phyloP scores from a whole-genome alignment of 1,140 invertebrate species.

The Pogonomyrmex barbatus region DNA sequence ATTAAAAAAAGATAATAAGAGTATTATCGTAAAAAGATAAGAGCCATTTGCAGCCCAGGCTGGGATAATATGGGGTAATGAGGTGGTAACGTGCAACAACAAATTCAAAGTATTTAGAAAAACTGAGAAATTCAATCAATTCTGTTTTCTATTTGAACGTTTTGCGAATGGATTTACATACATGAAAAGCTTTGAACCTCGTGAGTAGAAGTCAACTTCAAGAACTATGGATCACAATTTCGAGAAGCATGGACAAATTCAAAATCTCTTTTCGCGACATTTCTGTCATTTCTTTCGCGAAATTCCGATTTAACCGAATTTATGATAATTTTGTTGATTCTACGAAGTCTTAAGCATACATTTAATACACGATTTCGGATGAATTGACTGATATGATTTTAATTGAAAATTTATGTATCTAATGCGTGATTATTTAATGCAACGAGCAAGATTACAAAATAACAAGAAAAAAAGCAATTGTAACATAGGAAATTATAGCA shows the following conservation, averaged over 20 bases:
- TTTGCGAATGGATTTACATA: conserved; percentile 75
- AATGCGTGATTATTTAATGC: background rate
- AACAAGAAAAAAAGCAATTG: conserved; percentile 45
- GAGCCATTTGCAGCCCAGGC: conserved; percentile 73
- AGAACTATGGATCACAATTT: conserved; percentile 69
- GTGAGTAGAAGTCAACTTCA: conserved; percentile 72
- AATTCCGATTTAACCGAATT: conserved; percentile 14
- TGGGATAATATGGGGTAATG: conserved; percentile 72
- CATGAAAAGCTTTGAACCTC: conserved; percentile 75
- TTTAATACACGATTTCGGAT: conserved; percentile 6
- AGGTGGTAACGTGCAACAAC: conserved; percentile 76
- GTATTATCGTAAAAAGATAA: conserved; percentile 53
- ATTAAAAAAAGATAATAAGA: conserved; percentile 39
- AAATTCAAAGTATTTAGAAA: conserved; percentile 74
- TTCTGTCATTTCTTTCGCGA: background rate
- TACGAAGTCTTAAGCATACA: background rate
- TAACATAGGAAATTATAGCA: conserved; percentile 8
- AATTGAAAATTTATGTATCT: background rate
- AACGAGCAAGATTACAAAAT: conserved; percentile 10
- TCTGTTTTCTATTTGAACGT: conserved; percentile 76
- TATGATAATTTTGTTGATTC: conserved; percentile 4
- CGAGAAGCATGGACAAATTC: background rate
- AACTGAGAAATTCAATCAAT: conserved; percentile 74
- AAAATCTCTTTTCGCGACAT: background rate
- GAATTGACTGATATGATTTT: background rate